Percentiles rank a stretch among this genome's conserved stretches.
Evolutionary conservation across 2,797 vertebrate genomes (phyloP).

Genomic region (Ficedula albicollis): DNA sequence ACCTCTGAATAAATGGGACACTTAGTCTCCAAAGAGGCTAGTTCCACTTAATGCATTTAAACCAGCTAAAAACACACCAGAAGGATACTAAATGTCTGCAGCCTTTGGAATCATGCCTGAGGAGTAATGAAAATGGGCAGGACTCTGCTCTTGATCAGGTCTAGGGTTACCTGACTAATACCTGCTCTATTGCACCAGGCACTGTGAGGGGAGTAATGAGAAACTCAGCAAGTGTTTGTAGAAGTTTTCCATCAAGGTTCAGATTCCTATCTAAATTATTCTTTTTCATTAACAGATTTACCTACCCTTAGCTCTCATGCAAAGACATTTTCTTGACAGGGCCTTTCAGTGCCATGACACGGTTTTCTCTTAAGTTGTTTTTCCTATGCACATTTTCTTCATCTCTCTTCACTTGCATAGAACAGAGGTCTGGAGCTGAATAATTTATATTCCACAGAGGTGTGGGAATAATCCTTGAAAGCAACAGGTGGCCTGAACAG

Average conservation of each 20-base stretch:
- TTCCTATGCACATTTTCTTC: neutral
- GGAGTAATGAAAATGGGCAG: neutral
- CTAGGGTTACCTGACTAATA: neutral
- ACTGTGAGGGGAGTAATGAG: neutral
- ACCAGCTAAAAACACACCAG: neutral
- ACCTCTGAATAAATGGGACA: neutral
- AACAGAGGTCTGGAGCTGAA: neutral
- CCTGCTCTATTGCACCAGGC: neutral
- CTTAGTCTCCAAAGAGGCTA: neutral
- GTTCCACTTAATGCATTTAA: neutral
- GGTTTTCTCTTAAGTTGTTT: neutral
- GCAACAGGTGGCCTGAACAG: neutral
- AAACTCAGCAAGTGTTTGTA: neutral
- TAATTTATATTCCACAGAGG: neutral
- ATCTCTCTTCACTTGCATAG: neutral
- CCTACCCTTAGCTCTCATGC: neutral
- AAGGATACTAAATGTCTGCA: neutral
- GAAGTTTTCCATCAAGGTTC: neutral
- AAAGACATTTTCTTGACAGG: neutral
- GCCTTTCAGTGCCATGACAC: neutral
- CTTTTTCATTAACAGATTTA: neutral
- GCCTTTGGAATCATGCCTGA: neutral
- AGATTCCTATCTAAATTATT: neutral
- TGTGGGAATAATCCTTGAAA: conserved; percentile 16
- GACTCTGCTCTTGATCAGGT: neutral